Conservation (phyloP, 2,113 vertebrate species). For the Eubucco bourcierii region DNA sequence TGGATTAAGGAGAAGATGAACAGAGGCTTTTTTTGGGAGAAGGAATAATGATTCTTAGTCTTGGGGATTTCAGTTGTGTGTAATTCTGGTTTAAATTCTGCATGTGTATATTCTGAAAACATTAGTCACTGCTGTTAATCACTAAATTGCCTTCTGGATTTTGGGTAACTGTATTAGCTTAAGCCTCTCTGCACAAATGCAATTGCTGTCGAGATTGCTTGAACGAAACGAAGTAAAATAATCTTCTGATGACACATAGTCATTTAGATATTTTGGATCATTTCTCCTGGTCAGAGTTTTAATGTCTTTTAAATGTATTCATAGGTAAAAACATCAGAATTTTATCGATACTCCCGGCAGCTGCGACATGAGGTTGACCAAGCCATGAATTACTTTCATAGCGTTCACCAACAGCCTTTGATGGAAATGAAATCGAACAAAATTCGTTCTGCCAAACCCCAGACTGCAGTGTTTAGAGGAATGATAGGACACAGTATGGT, state of each 20-base stretch:
- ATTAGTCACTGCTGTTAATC: slow-evolving; percentile 2
- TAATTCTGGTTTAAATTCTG: neutral
- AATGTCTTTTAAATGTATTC: slow-evolving; percentile 75
- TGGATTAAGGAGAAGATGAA: neutral
- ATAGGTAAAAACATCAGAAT: slow-evolving; percentile 98
- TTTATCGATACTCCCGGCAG: slow-evolving; percentile 96
- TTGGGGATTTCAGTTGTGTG: neutral
- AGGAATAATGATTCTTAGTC: neutral
- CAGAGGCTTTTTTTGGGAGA: neutral
- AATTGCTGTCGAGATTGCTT: neutral
- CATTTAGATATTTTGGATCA: slow-evolving; percentile 52
- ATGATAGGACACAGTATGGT: slow-evolving; percentile 99
- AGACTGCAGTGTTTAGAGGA: slow-evolving; percentile 96
- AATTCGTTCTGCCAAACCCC: slow-evolving; percentile 94
- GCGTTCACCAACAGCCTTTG: slow-evolving; percentile 93
- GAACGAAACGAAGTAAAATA: slow-evolving; percentile 9
- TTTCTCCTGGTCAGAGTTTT: slow-evolving; percentile 65
- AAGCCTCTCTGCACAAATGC: neutral
- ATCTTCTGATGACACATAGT: slow-evolving; percentile 6
- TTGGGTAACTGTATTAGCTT: neutral
- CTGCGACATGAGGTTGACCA: slow-evolving; percentile 94
- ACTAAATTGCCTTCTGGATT: slow-evolving; percentile 22
- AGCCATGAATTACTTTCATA: slow-evolving; percentile 96
- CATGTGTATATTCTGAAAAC: neutral
- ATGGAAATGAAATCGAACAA: slow-evolving; percentile 93